A percentile compares a stretch with the other conserved stretches of the same genome.
Evolutionary conservation across 92 coral and sea anemone species (phyloP).

Genomic region (Chrysogorgia sp.): DNA sequence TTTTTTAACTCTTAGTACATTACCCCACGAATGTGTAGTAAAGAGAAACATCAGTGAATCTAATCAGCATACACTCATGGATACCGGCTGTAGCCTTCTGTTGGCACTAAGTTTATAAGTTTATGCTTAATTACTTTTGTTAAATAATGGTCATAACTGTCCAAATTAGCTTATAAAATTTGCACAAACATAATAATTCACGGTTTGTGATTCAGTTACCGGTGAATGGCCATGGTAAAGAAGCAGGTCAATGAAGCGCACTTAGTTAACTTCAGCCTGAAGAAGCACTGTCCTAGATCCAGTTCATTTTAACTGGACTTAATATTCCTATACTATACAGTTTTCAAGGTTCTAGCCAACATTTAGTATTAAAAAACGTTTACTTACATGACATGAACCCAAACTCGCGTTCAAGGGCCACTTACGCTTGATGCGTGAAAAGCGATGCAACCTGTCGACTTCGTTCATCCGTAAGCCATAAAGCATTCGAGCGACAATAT

Average conservation of each 20-base stretch:
- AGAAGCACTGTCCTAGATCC: neutral
- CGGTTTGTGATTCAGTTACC: conserved; percentile 24
- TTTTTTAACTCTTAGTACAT: too few species aligned
- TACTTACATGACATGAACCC: conserved; percentile 35
- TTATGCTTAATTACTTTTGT: too few species aligned
- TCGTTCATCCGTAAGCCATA: conserved; percentile 40
- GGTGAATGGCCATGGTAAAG: conserved; percentile 16
- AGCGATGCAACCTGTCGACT: conserved; percentile 30
- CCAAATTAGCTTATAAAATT: too few species aligned
- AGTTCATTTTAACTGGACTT: neutral
- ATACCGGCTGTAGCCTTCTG: too few species aligned
- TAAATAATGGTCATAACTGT: too few species aligned
- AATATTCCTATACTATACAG: neutral
- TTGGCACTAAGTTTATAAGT: too few species aligned
- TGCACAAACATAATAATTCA: too few species aligned
- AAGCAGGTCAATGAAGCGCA: conserved; percentile 11
- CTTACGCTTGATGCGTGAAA: neutral
- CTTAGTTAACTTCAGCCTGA: neutral
- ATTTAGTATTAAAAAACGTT: neutral
- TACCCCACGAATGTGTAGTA: too few species aligned
- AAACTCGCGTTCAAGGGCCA: neutral
- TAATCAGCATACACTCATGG: too few species aligned
- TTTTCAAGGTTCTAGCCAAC: neutral
- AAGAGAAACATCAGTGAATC: too few species aligned
- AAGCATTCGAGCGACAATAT: conserved; percentile 43